Conservation (phyloP, 2,797 vertebrate species). For the Premnoplex brunnescens region DNA sequence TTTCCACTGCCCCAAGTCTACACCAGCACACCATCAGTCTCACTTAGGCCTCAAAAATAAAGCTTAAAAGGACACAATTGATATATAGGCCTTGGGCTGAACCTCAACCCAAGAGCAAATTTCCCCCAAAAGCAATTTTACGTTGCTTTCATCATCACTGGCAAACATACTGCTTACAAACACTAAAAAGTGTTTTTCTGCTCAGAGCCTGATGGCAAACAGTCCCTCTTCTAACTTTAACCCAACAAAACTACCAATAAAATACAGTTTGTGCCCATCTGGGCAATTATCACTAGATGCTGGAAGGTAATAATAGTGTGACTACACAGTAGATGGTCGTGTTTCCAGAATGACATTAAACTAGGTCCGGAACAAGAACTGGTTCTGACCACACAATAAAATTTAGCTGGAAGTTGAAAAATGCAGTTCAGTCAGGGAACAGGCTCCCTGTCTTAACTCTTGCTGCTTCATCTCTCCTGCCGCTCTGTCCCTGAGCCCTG, state of each 20-base stretch:
- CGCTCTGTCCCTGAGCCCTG: not conserved
- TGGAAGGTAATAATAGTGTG: not conserved
- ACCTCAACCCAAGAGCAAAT: not conserved
- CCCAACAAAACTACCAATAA: constrained; percentile 38
- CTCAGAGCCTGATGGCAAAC: not conserved
- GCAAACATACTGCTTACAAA: not conserved
- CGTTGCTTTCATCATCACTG: constrained; percentile 31
- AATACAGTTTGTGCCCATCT: constrained; percentile 13
- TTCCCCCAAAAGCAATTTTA: not conserved
- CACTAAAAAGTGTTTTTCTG: not conserved
- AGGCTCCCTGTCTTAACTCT: not conserved
- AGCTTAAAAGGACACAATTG: not conserved
- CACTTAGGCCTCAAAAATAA: not conserved
- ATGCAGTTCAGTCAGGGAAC: not conserved
- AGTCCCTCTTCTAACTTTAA: not conserved
- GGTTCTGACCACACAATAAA: not conserved
- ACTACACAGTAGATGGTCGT: not conserved
- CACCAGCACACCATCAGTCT: not conserved
- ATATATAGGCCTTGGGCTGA: not conserved
- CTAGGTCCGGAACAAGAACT: constrained; percentile 28
- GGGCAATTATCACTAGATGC: constrained; percentile 26
- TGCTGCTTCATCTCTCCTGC: not conserved
- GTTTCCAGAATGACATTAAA: constrained; percentile 42
- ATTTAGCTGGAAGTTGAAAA: constrained; percentile 7
- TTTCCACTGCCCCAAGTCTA: constrained; percentile 1